A percentile compares a stretch with the other conserved stretches of the same genome.
phyloP scores from a whole-genome alignment of 2,113 vertebrate species.

The Alethe diademata region DNA sequence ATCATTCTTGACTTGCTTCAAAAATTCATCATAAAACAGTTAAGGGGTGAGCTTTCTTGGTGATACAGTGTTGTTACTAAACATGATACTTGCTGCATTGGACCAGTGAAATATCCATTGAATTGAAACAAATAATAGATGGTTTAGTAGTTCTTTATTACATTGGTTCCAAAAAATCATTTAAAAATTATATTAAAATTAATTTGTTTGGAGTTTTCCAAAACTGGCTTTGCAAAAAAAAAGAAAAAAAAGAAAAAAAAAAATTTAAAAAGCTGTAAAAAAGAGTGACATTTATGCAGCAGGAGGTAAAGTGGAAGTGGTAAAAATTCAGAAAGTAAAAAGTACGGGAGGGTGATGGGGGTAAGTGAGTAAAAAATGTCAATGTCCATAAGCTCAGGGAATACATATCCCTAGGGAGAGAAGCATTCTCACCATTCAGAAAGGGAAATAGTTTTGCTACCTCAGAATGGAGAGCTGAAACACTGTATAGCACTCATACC shows the following conservation, averaged over 20 bases:
- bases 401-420: not conserved
- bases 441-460: not conserved
- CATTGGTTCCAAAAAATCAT: not conserved
- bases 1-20: not conserved
- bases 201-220: not conserved
- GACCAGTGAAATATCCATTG: not conserved
- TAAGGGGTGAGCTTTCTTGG: not conserved
- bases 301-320: not conserved
- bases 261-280: not conserved
- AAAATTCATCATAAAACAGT: not conserved
- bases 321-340: not conserved
- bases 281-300: not conserved
- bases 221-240: not conserved
- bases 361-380: not conserved
- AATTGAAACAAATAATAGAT: not conserved
- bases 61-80: not conserved
- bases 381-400: not conserved
- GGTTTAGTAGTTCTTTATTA: not conserved
- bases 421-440: not conserved
- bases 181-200: not conserved
- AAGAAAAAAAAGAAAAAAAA: not conserved
- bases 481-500: not conserved
- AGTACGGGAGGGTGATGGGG: rapidly evolving
- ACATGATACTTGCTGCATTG: not conserved
- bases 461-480: not conserved